A percentile compares a stretch with the other conserved stretches of the same genome.
Evolutionary conservation across 2,113 vertebrate species (phyloP).

Genomic region (Tamias sibiricus): DNA sequence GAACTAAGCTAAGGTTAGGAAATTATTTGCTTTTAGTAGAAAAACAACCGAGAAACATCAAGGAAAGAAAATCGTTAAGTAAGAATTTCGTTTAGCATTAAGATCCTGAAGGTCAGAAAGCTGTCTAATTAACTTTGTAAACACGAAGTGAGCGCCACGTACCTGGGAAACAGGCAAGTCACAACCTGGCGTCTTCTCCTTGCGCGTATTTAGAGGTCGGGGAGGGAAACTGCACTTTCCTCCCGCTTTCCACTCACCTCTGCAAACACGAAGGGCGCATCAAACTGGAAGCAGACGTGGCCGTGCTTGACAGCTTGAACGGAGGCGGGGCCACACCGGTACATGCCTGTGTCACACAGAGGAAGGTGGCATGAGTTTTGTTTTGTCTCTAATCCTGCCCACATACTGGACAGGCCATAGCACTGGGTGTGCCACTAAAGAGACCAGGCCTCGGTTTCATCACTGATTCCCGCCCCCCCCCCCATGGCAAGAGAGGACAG

Average conservation of each 20-base stretch:
- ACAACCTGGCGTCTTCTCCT: background rate
- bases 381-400: background rate
- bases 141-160: background rate
- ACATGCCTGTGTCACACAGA: conserved; percentile 90
- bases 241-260: conserved; percentile 88
- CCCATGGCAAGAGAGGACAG: background rate
- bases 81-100: background rate
- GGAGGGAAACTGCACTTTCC: background rate
- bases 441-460: fast-evolving
- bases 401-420: background rate
- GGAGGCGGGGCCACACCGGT: conserved; percentile 96
- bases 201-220: background rate
- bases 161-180: background rate
- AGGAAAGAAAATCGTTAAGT: background rate
- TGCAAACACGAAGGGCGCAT: conserved; percentile 95
- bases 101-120: background rate
- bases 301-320: conserved; percentile 97
- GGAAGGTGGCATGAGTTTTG: background rate
- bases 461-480: background rate
- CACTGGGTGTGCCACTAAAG: background rate
- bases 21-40: background rate
- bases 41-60: background rate
- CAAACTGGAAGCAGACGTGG: conserved; percentile 94
- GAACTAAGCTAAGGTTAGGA: background rate
- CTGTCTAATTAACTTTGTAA: background rate